These are phyloP conservation scores for Nyctibius bracteatus DNA, from an alignment of 2,113 vertebrate species.

Conservation along the genomic window DNA sequence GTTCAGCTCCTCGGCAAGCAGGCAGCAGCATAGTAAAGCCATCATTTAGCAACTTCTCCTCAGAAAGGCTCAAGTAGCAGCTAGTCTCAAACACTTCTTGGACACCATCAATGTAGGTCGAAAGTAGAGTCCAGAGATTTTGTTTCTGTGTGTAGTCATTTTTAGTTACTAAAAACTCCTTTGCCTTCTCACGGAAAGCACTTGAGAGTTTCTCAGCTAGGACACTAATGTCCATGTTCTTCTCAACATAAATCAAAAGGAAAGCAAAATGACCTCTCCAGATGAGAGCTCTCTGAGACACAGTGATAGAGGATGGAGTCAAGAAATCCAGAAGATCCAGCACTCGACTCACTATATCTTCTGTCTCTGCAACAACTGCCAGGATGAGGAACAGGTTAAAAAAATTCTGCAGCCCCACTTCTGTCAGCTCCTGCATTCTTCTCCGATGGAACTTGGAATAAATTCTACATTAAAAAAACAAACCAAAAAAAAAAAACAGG, in stretches of 20 bases:
- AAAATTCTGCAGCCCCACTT: slow-evolving; percentile 90
- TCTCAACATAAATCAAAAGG: slow-evolving; percentile 86
- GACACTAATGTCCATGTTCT: slow-evolving; percentile 84
- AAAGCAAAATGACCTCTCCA: slow-evolving; percentile 92
- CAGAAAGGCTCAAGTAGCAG: slow-evolving; percentile 80
- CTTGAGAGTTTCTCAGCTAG: slow-evolving; percentile 81
- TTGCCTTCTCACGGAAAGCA: slow-evolving; percentile 85
- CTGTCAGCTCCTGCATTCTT: slow-evolving; percentile 92
- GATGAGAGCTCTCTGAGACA: slow-evolving; percentile 76
- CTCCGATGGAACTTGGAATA: slow-evolving; percentile 94
- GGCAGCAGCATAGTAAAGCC: slow-evolving; percentile 92
- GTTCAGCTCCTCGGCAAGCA: slow-evolving; percentile 86
- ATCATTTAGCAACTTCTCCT: slow-evolving; percentile 91
- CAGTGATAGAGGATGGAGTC: slow-evolving; percentile 64
- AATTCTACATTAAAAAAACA: slow-evolving; percentile 76
- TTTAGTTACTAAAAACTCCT: slow-evolving; percentile 90
- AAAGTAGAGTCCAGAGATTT: slow-evolving; percentile 87
- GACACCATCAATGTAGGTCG: slow-evolving; percentile 89
- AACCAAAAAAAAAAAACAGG: background rate
- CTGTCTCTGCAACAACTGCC: slow-evolving; percentile 81
- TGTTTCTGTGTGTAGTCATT: slow-evolving; percentile 81
- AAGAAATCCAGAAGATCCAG: slow-evolving; percentile 84
- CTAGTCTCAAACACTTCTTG: slow-evolving; percentile 93
- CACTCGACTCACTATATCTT: slow-evolving; percentile 84
- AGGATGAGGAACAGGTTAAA: slow-evolving; percentile 88